Evolutionary conservation across 2,888 invertebrate genomes (phyloP).

Genomic region (Lepidocyrtoides sp.): DNA sequence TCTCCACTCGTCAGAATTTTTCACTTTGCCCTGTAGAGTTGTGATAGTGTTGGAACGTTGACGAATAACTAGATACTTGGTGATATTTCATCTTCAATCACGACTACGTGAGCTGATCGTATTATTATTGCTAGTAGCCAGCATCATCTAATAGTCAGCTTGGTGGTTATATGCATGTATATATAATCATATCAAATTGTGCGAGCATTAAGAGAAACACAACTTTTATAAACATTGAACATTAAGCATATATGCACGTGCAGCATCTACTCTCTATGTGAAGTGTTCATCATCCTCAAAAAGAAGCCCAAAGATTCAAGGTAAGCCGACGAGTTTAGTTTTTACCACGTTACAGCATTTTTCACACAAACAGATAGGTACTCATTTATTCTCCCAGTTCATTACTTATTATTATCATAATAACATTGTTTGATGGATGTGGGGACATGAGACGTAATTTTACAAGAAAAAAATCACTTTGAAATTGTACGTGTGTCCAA

Average conservation of each 20-base stretch:
- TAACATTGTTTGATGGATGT: neutral
- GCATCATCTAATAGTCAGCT: neutral
- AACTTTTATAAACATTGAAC: neutral
- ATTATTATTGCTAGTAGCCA: too few species aligned
- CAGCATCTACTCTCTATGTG: neutral
- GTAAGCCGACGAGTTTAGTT: slow-evolving; percentile 42
- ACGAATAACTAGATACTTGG: slow-evolving; percentile 43
- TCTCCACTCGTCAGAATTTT: neutral
- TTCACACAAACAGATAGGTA: neutral
- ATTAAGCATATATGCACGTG: neutral
- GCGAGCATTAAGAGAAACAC: neutral
- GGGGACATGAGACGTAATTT: neutral
- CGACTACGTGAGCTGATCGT: slow-evolving; percentile 46
- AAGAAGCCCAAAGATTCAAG: slow-evolving; percentile 28
- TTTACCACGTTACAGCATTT: neutral
- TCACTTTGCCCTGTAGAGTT: slow-evolving; percentile 23
- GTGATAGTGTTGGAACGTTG: slow-evolving; percentile 44
- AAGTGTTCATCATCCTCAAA: neutral
- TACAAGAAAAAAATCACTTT: neutral
- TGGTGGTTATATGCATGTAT: neutral
- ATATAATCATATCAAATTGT: slow-evolving; percentile 10
- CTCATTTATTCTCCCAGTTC: neutral
- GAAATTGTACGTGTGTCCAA: neutral
- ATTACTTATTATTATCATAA: neutral
- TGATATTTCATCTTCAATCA: slow-evolving; percentile 63